These are phyloP conservation scores for Lasioglossum villosulum DNA, from an alignment of 2,888 invertebrate genomes.

Conservation along the genomic window DNA sequence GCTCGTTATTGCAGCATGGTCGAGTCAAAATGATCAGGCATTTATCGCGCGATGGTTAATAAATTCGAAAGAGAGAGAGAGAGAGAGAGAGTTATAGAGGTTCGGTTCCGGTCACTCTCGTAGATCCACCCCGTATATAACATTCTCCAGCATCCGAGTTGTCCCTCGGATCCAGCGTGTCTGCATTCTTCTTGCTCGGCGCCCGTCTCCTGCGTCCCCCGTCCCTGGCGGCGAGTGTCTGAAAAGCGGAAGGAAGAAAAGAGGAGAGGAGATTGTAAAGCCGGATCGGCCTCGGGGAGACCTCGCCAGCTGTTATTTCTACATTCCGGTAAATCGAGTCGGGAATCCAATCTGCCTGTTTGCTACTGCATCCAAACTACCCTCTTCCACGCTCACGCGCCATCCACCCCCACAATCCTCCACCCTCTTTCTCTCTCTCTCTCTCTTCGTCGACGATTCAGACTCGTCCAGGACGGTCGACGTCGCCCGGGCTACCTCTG, in stretches of 20 bases:
- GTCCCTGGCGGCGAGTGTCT: conserved; percentile 35
- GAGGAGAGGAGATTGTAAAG: conserved; percentile 75
- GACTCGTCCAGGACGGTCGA: conserved; percentile 21
- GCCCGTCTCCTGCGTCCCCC: not conserved
- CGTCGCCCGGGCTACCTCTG: conserved; percentile 5
- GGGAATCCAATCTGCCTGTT: conserved; percentile 81
- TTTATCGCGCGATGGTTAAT: not conserved
- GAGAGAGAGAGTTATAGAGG: too few species aligned
- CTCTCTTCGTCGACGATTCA: conserved; percentile 29
- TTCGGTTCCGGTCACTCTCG: not conserved
- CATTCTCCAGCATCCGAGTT: conserved; percentile 47
- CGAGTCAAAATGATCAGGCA: too few species aligned
- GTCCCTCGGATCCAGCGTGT: conserved; percentile 54
- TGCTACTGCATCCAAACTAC: conserved; percentile 74
- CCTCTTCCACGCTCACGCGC: conserved; percentile 52
- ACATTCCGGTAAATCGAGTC: conserved; percentile 81
- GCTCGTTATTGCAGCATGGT: too few species aligned
- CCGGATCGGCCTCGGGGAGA: conserved; percentile 73
- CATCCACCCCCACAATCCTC: not conserved
- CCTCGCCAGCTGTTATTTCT: conserved; percentile 79
- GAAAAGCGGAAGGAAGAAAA: conserved; percentile 61
- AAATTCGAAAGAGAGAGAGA: too few species aligned
- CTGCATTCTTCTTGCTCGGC: conserved; percentile 54
- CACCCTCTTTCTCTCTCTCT: not conserved
- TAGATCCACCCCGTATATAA: conserved; percentile 36